Evolutionary conservation across 2,797 vertebrate species (phyloP).

Genomic region (Dromococcyx pavoninus): DNA sequence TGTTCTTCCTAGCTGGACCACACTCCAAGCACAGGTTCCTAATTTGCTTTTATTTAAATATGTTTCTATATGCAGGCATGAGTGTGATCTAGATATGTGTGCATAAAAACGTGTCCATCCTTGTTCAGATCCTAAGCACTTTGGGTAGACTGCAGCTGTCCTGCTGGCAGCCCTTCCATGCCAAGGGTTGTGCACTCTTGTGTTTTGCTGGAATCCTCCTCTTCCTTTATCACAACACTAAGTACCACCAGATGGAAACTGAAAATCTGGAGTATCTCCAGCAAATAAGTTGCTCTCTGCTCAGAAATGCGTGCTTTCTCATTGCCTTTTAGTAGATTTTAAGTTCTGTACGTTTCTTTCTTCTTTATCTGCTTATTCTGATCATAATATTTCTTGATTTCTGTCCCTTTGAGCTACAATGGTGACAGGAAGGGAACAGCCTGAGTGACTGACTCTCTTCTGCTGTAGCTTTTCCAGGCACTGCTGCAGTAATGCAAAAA

Average conservation of each 20-base stretch:
- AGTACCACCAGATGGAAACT: neutral
- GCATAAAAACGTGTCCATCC: neutral
- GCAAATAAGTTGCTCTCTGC: neutral
- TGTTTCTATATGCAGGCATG: neutral
- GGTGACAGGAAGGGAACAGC: neutral
- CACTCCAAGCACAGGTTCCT: neutral
- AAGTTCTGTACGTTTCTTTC: neutral
- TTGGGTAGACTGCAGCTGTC: neutral
- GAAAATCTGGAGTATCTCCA: neutral
- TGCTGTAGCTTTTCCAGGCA: neutral
- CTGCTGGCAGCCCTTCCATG: neutral
- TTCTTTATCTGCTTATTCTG: neutral
- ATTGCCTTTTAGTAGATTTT: neutral
- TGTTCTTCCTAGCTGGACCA: neutral
- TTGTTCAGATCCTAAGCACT: neutral
- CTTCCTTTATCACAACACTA: neutral
- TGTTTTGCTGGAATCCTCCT: neutral
- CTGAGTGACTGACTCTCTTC: neutral
- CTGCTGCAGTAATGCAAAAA: slow-evolving; percentile 33
- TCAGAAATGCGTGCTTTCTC: neutral
- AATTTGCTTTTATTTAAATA: neutral
- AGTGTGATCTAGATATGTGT: neutral
- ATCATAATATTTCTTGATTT: slow-evolving; percentile 46
- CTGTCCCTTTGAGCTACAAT: slow-evolving; percentile 10
- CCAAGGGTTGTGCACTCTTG: neutral